Conservation (phyloP, 64 coral and sea anemone species). For the Astreopora myriophthalma region DNA sequence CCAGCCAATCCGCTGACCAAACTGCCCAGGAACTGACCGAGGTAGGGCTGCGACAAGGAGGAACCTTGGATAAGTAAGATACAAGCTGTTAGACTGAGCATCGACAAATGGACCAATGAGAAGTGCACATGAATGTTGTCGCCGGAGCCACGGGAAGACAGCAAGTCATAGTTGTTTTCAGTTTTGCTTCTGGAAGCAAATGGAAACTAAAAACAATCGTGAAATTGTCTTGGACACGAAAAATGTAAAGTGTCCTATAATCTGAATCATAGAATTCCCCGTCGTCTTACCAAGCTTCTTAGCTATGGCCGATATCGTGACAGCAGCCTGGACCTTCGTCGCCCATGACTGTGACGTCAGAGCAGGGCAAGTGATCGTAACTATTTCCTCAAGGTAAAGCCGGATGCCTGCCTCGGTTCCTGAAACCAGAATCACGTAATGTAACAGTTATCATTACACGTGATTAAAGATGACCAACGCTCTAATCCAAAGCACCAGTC, state of each 20-base stretch:
- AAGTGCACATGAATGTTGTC: not conserved
- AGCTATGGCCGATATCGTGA: constrained; percentile 72
- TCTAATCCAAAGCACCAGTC: not conserved
- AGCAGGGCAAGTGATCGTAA: constrained; percentile 75
- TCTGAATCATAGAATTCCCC: not conserved
- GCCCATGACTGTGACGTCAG: constrained; percentile 84
- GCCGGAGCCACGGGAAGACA: no score
- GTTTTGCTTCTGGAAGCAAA: no score
- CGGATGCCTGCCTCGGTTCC: constrained; percentile 91
- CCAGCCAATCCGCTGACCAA: constrained; percentile 83
- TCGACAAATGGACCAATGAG: not conserved
- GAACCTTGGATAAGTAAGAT: constrained; percentile 8
- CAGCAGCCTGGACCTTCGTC: constrained; percentile 80
- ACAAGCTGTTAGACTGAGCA: not conserved
- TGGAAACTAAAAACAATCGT: no score
- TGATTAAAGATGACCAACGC: not conserved
- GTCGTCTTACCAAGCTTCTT: constrained; percentile 71
- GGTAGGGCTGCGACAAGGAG: constrained; percentile 66
- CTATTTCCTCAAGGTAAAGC: constrained; percentile 85
- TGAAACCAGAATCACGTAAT: not conserved
- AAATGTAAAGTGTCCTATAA: no score
- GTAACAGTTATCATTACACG: not conserved
- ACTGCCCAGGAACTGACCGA: constrained; percentile 63
- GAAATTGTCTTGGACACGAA: no score
- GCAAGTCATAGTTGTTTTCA: no score